Evolutionary conservation across 2,797 vertebrate species (phyloP), one percentile per base, ranked within the genome.

Genomic region (Sebastes hopkinsi): DNA sequence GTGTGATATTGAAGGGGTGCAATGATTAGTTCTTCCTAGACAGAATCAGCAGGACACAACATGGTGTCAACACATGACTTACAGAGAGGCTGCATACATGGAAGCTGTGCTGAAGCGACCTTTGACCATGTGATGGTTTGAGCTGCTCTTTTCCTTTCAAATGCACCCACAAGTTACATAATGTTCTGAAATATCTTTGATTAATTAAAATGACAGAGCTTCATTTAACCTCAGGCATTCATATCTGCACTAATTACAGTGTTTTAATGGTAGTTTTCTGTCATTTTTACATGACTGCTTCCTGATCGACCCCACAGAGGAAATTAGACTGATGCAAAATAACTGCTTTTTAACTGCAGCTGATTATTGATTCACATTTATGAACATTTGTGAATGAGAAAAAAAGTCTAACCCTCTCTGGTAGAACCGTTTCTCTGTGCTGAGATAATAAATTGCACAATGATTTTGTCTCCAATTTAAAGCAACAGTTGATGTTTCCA

Each of bases 381-480:
- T 72, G 38, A 64, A 23, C 20, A 65, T 74, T n/a, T 66, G 32
- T 73, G 27, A 71, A 25, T 72, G 34, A 77, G 20, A 54, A 25
- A 29, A 77, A 59, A 4, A 59, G 30, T 32, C 13, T 23, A 64
- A 36, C 20, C 5, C 22, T 66, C 36, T 66, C 22, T 66, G 42
- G 18, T 18, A 56, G 54, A n/a, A 46, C 14, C 3, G 3, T 66
- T 66, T 60, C 64, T 65, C 32, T 76, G 23, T 29, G 29, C 64
- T 16, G 1, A 16, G 25, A 58, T 54, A 72, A 59, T 66, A 42
- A 25, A 79, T 65, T 54, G 5, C 29, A 16, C 18, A 55, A 6
- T 20, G 27, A 1, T 61, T 78, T 61, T 62, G 14, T 25, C 69
- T 72, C 38, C 50, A 88, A 13, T 62, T 85, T 58, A 69, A 77